These are phyloP conservation scores for Ariopsis seemanni DNA, from an alignment of 2,113 vertebrate genomes.

Conservation along the genomic window DNA sequence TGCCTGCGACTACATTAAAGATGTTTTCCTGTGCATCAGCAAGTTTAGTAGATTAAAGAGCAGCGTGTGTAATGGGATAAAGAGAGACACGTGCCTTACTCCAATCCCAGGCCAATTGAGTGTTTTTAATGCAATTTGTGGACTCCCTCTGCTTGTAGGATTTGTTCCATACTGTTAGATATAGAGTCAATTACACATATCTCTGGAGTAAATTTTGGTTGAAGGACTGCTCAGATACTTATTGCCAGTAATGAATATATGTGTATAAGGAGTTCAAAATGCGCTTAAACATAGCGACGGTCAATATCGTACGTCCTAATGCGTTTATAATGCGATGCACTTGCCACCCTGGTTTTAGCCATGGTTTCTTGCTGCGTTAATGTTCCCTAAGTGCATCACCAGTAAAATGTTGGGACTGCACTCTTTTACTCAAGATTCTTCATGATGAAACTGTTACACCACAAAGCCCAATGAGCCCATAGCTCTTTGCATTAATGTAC, in stretches of 20 bases:
- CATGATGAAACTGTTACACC: constrained; percentile 32
- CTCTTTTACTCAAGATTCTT: constrained; percentile 43
- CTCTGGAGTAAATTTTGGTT: constrained; percentile 77
- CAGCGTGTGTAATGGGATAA: constrained; percentile 82
- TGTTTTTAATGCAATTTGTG: constrained; percentile 83
- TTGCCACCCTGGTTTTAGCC: constrained; percentile 13
- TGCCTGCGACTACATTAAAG: constrained; percentile 41
- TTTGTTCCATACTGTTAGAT: constrained; percentile 85
- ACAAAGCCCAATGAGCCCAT: constrained; percentile 31
- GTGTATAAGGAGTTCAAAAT: constrained; percentile 41
- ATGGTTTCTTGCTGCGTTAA: constrained; percentile 23
- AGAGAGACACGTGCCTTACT: constrained; percentile 77
- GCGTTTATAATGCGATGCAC: constrained; percentile 28
- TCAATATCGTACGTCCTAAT: constrained; percentile 16
- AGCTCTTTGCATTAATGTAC: constrained; percentile 44
- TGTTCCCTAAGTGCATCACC: constrained; percentile 30
- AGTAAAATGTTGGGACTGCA: constrained; percentile 32
- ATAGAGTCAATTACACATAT: constrained; percentile 82
- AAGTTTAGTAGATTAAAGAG: constrained; percentile 80
- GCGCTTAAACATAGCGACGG: background rate
- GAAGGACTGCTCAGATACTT: constrained; percentile 80
- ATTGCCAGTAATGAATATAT: constrained; percentile 68
- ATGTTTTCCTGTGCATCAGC: constrained; percentile 66
- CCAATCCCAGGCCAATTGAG: constrained; percentile 80
- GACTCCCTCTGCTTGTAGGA: constrained; percentile 78